Base-by-base conservation (phyloP, 2,797 vertebrate species). In the Gambusia yucatana region DNA sequence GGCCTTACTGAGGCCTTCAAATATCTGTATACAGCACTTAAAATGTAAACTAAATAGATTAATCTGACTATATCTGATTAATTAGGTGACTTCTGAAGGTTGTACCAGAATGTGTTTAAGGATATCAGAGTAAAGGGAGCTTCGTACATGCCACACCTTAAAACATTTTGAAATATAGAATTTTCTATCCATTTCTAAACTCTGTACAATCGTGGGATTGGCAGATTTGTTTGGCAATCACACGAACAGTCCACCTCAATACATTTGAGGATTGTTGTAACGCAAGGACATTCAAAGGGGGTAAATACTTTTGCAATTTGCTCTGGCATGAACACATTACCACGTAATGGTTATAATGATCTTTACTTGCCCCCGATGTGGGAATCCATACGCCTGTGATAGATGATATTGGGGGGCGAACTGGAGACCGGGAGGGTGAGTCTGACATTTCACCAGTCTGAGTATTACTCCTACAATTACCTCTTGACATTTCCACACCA, bases 401-500 rank as follows among this genome's bases (percentile, higher is more conserved):
- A 81, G 85, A 84, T 82, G 79, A 61, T 76, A 87, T 73, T n/a
- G 50, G 44, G 25, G 48, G 73, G 81, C 79, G 79, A 73, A 82
- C 79, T 55, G 77, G 76, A 88, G 77, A 83, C 91, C 80, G 84
- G 83, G 72, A 80, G 80, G 84, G 77, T 76, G 78, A 79, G 79
- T 82, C 80, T 92, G 92, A 93, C 88, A 91, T 92, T 94, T 94
- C 77, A 89, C 84, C 84, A 90, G 79, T 88, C 82, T 76, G 76
- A 89, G 85, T 89, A 90, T 93, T 88, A 90, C 75, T 87, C 80
- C 84, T 80, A 86, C 87, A 93, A 94, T 94, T 94, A 93, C 88
- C 88, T 91, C 91, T 92, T 94, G 93, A 93, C 92, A 94, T 95
- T 93, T 93, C 79, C 82, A 70, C 76, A 82, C 91, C 82, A 86